Evolutionary conservation across 2,113 vertebrate species (phyloP), one percentile per base, ranked within the genome.

Genomic region (Probosciger aterrimus): DNA sequence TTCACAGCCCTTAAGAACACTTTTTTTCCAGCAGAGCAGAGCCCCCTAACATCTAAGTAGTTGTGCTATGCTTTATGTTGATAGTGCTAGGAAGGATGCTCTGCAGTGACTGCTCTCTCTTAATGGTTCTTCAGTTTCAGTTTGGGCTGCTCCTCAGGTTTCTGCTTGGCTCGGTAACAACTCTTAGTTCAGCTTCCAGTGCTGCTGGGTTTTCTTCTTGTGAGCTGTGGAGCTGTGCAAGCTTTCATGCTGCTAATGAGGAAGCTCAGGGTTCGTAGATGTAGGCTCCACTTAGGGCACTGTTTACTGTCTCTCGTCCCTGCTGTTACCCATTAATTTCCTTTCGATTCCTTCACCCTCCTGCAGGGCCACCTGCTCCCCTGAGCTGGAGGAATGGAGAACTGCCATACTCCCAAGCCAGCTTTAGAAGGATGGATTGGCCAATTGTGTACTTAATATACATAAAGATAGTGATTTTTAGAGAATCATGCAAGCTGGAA

Each of bases 301-400:
- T 78, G 65, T 27, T 91, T 17, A 17, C 47, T 80, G 41, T 35
- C 35, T 71, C 65, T 88, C 8, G 12, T 69, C 28, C 14, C 33
- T 86, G 85, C 67, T 81, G 53, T 64, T 81, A n/a, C 5, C 69
- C 59, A 6, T 76, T 50, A 43, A 46, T 53, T 91, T 50, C 43
- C 31, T 53, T 73, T 53, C 49, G 53, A 86, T 89, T 95, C 63
- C 46, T 82, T 74, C 2, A 2, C 44, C 41, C 24, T 73, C 67
- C 28, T 1, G 0, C 2, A 2, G 22, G 53, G 33, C 60, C 2
- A 3, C 44, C 47, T n/a, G 47, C 64, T 86, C 27, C 44, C 59
- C 65, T 22, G 30, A 53, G 64, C 28, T 7, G 4, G 78, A 53
- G 68, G 11, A 41, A 16, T 22, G 60, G 67, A 53, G 12, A 35